phyloP scores from a whole-genome alignment of 2,113 vertebrate species.

The Datnioides undecimradiatus region DNA sequence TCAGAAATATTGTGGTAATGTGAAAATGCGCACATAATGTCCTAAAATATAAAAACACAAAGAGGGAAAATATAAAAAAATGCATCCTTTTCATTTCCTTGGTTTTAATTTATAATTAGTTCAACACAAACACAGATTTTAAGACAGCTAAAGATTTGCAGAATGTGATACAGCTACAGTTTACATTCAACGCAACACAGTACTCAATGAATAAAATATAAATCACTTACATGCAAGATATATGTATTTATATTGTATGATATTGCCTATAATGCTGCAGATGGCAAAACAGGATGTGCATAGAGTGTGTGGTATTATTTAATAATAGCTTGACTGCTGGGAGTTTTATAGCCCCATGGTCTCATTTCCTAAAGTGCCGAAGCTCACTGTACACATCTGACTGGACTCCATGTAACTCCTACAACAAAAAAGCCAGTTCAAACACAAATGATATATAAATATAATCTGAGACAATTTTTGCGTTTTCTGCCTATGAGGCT shows the following conservation, averaged over 20 bases:
- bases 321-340: neutral
- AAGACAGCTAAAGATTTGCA: constrained; percentile 17
- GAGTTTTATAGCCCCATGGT: neutral
- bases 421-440: constrained; percentile 47
- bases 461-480: neutral
- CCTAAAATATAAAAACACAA: constrained; percentile 15
- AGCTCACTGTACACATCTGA: constrained; percentile 84
- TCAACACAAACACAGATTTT: constrained; percentile 36
- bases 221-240: constrained; percentile 1
- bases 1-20: neutral
- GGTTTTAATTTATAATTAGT: constrained; percentile 31
- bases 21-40: neutral
- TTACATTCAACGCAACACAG: neutral
- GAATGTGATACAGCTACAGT: neutral
- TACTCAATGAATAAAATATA: constrained; percentile 12
- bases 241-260: neutral
- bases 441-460: neutral
- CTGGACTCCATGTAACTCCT: constrained; percentile 85
- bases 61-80: neutral
- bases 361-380: constrained; percentile 78
- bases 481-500: neutral
- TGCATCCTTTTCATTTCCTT: neutral
- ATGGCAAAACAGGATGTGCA: neutral
- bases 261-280: neutral
- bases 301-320: neutral